Percentiles rank a stretch among this genome's conserved stretches.
phyloP scores from a whole-genome alignment of 2,888 invertebrate species.

The Pherbina coryleti region DNA sequence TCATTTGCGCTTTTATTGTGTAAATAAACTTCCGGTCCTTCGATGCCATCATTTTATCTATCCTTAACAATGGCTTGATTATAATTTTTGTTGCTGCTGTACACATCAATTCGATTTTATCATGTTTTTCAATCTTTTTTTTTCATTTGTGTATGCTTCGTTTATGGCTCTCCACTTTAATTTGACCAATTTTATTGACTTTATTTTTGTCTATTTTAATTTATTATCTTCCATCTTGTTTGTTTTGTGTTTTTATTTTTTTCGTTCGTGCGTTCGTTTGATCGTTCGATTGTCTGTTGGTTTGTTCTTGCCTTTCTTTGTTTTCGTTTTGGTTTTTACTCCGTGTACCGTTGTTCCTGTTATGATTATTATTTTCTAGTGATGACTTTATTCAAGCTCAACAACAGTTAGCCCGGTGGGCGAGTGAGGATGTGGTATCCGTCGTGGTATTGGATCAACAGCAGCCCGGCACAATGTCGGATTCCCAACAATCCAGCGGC shows the following conservation, averaged over 20 bases:
- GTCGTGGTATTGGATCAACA: slow-evolving; percentile 71
- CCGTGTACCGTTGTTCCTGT: slow-evolving; percentile 77
- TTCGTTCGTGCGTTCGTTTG: background rate
- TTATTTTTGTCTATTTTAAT: background rate
- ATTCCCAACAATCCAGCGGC: slow-evolving; percentile 72
- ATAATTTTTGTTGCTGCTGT: slow-evolving; percentile 37
- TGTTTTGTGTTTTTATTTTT: background rate
- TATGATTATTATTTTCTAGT: slow-evolving; percentile 92
- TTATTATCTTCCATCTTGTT: background rate
- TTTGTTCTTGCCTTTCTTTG: slow-evolving; percentile 20
- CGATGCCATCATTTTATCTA: slow-evolving; percentile 24
- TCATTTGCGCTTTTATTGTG: slow-evolving; percentile 40
- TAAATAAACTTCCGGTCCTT: slow-evolving; percentile 24
- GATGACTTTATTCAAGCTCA: slow-evolving; percentile 98
- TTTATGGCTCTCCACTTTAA: slow-evolving; percentile 21
- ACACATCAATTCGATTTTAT: background rate
- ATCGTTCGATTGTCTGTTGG: slow-evolving; percentile 1
- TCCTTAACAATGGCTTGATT: slow-evolving; percentile 25
- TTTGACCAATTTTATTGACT: background rate
- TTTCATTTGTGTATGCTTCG: slow-evolving; percentile 22
- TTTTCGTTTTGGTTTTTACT: slow-evolving; percentile 58
- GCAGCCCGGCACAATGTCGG: slow-evolving; percentile 68
- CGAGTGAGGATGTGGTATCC: slow-evolving; percentile 86
- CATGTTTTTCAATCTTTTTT: slow-evolving; percentile 27
- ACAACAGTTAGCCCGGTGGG: slow-evolving; percentile 95